Base-by-base conservation (phyloP, 2,113 vertebrate genomes). In the Eulacestoma nigropectus region DNA sequence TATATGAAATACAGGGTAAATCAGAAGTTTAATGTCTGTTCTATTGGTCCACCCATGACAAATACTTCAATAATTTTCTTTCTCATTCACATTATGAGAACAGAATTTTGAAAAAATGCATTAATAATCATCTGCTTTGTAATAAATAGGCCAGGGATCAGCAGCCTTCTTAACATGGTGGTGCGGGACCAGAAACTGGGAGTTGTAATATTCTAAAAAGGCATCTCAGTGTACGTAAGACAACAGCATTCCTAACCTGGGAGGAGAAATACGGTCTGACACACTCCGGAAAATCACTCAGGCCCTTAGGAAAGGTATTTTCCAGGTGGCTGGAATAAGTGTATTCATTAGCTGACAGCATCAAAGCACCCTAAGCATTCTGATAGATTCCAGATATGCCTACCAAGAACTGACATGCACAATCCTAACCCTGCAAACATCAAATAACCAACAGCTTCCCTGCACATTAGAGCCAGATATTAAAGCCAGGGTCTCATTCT, bases 321-420 rank as follows among this genome's bases (percentile, higher is more conserved):
- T 69, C 59, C 49, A 83, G 27, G 53, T 60, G 41, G 37, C 13
- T 4, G 6, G 57, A 63, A 12, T 41, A 75, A 70, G 8, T 16
- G 6, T 12, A n/a, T 32, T 80, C 14, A 30, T 49, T n/a, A 88
- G 42, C 57, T 87, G 53, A 86, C 72, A 68, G 37, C 20, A 84
- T 32, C 32, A 35, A 59, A 90, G 29, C 62, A 72, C 18, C 14
- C n/a, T 18, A 63, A 81, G 33, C 33, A 69, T 41, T 55, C 69
- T 41, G 49, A 75, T 2, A 67, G 33, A 79, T 44, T 72, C 49
- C 74, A 83, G 49, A 47, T 42, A 42, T 3, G 7, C 16, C 44
- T 41, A 42, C 44, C 35, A 79, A 30, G 53, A 67, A 39, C 17
- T 53, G 41, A 63, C 53, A 49, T 0, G 3, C 29, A 60, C 0